A percentile compares a stretch with the other conserved stretches of the same genome.
Conservation (phyloP, 2,797 vertebrate species). For the Paedocypris micromegethes region DNA sequence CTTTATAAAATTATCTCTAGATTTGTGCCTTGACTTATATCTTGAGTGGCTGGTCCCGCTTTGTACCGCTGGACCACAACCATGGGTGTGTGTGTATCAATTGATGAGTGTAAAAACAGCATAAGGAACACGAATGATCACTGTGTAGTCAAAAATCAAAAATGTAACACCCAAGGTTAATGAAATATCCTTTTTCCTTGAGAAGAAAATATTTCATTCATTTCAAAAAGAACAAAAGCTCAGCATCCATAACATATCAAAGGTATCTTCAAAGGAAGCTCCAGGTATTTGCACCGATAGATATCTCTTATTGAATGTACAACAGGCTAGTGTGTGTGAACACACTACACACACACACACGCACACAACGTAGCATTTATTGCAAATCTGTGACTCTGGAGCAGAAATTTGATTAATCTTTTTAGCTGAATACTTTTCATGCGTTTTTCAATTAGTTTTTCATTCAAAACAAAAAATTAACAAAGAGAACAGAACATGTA, state of each 20-base stretch:
- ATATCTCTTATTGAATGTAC: slow-evolving; percentile 27
- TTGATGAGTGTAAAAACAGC: no score
- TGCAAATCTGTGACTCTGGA: slow-evolving; percentile 24
- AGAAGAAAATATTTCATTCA: background rate
- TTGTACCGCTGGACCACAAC: no score
- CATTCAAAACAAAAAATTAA: slow-evolving; percentile 27
- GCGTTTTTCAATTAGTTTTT: slow-evolving; percentile 18
- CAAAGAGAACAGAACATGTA: slow-evolving; percentile 18
- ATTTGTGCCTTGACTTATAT: no score
- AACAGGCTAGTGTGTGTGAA: no score
- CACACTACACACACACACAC: slow-evolving; percentile 17
- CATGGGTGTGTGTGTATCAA: no score
- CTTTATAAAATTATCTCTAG: no score
- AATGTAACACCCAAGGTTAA: background rate
- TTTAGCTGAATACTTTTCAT: slow-evolving; percentile 5
- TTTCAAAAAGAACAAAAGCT: slow-evolving; percentile 21
- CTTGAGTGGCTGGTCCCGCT: no score
- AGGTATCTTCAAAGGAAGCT: slow-evolving; percentile 34
- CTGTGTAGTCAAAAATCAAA: slow-evolving; percentile 2
- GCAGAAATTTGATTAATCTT: no score
- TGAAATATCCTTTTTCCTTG: background rate
- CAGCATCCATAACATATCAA: slow-evolving; percentile 8
- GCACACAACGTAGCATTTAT: slow-evolving; percentile 21
- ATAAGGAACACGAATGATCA: no score
- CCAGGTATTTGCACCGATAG: slow-evolving; percentile 20